A percentile compares a stretch with the other conserved stretches of the same genome.
These are phyloP conservation scores for Helarctos malayanus DNA, from an alignment of 2,797 vertebrate genomes.

Conservation along the genomic window DNA sequence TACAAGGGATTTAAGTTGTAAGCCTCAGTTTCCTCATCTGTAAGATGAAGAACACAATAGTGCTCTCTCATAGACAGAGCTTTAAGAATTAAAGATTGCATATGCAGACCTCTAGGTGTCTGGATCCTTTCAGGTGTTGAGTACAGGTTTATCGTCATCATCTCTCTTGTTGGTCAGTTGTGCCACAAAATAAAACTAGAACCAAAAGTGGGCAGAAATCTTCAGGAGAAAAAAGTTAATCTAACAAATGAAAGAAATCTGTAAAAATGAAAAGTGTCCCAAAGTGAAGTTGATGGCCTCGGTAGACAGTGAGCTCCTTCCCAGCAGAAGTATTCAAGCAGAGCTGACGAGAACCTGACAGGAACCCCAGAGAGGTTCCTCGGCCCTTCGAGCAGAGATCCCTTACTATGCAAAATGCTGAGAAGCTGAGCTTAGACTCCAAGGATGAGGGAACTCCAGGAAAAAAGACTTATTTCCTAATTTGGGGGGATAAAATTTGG, in stretches of 20 bases:
- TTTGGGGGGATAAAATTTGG: neutral
- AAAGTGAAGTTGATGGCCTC: neutral
- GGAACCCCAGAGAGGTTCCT: neutral
- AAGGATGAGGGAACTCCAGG: neutral
- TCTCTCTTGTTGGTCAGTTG: neutral
- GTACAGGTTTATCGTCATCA: neutral
- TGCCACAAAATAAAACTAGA: neutral
- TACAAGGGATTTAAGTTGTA: neutral
- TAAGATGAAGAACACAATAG: neutral
- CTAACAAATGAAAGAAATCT: neutral
- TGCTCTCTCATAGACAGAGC: neutral
- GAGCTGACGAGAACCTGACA: neutral
- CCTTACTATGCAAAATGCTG: neutral
- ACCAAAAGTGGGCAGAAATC: slow-evolving; percentile 15
- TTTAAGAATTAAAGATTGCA: neutral
- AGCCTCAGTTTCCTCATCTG: neutral
- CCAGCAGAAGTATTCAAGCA: neutral
- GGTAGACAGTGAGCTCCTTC: neutral
- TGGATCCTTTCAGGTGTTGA: neutral
- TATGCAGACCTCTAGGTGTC: neutral
- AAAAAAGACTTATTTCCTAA: neutral
- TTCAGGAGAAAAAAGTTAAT: neutral
- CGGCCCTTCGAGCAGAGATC: neutral
- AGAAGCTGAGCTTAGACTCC: neutral
- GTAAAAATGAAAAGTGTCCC: neutral